These are phyloP conservation scores for Adoxophyes honmai DNA, from an alignment of 1,140 invertebrate genomes.

Conservation along the genomic window DNA sequence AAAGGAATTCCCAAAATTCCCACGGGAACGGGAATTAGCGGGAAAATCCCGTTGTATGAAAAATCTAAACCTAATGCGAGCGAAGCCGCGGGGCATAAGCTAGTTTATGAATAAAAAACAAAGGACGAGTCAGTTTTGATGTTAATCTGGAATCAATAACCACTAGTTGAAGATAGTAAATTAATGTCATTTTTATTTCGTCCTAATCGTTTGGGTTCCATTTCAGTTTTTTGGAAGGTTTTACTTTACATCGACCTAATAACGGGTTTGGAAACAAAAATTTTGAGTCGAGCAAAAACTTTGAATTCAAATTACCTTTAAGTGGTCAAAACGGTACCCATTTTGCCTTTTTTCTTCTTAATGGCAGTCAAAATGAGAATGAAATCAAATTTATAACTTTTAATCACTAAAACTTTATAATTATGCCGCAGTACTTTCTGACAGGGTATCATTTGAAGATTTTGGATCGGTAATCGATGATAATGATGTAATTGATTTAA, in stretches of 20 bases:
- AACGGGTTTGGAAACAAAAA: slow-evolving; percentile 6
- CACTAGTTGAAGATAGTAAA: too few relatives aligned
- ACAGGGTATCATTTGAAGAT: slow-evolving; percentile 22
- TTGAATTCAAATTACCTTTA: slow-evolving; percentile 10
- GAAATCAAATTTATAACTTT: slow-evolving; percentile 5
- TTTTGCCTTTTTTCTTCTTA: slow-evolving; percentile 12
- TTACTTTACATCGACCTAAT: slow-evolving; percentile 3
- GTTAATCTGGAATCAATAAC: too few relatives aligned
- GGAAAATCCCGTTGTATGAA: too few relatives aligned
- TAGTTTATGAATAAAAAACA: too few relatives aligned
- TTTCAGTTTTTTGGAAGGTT: slow-evolving; percentile 5
- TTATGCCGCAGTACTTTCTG: slow-evolving; percentile 17
- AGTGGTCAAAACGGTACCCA: slow-evolving; percentile 1
- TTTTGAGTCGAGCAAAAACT: not conserved
- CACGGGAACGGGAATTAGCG: too few relatives aligned
- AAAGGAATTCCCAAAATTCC: too few relatives aligned
- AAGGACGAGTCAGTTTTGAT: too few relatives aligned
- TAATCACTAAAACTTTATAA: slow-evolving; percentile 19
- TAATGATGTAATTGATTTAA: slow-evolving; percentile 29
- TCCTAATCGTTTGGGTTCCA: not conserved
- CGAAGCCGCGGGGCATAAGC: too few relatives aligned
- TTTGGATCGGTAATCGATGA: slow-evolving; percentile 20
- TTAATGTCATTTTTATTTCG: too few relatives aligned
- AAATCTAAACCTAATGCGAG: too few relatives aligned
- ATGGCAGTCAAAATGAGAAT: not conserved